Evolutionary conservation across 2,888 invertebrate genomes (phyloP).

Genomic region (Panzeria rudis): DNA sequence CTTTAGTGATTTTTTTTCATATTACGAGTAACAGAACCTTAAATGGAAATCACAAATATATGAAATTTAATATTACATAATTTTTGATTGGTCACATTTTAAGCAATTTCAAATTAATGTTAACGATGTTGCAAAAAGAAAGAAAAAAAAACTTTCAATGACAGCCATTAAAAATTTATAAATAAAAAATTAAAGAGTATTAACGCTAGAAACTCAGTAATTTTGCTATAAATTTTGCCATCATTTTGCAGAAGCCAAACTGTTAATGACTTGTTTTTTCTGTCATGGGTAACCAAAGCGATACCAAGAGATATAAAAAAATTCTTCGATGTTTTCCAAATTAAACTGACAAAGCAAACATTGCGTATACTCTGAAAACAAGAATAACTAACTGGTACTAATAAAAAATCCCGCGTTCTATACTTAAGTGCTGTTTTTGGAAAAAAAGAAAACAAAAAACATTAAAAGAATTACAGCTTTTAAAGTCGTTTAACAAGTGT

Average conservation of each 20-base stretch:
- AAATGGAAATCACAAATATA: no score
- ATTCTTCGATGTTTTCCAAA: slow-evolving; percentile 3
- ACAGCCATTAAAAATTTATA: slow-evolving; percentile 48
- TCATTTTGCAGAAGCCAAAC: slow-evolving; percentile 33
- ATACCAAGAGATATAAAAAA: background rate
- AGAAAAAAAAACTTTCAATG: background rate
- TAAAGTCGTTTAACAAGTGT: slow-evolving; percentile 67
- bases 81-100: no score
- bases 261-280: slow-evolving; percentile 55
- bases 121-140: slow-evolving; percentile 15
- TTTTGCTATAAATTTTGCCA: slow-evolving; percentile 33
- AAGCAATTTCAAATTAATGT: slow-evolving; percentile 24
- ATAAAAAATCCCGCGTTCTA: background rate
- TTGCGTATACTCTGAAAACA: background rate
- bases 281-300: slow-evolving; percentile 1
- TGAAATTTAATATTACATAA: no score
- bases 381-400: background rate
- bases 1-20: no score
- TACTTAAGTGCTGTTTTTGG: slow-evolving; percentile 2
- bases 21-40: no score
- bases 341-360: slow-evolving; percentile 25
- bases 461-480: slow-evolving; percentile 28
- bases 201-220: slow-evolving; percentile 19
- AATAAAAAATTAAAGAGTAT: slow-evolving; percentile 27
- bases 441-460: background rate